Percentiles rank a stretch among this genome's conserved stretches.
phyloP scores from a whole-genome alignment of 2,797 vertebrate species.

The Rhadinocentrus ornatus region DNA sequence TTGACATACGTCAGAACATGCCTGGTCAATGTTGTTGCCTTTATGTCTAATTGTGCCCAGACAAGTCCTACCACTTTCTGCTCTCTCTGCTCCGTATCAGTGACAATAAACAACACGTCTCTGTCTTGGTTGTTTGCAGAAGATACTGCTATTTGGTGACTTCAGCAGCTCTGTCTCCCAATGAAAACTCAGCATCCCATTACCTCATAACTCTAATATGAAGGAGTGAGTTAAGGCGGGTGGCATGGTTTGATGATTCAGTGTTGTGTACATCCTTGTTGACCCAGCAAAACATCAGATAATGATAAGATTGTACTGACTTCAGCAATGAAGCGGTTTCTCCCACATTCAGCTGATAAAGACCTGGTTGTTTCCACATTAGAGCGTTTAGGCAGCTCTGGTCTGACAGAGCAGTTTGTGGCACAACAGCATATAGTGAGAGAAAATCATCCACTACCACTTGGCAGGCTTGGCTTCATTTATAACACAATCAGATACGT shows the following conservation, averaged over 20 bases:
- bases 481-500: background rate
- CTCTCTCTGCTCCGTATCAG: slow-evolving; percentile 19
- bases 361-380: slow-evolving; percentile 31
- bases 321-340: slow-evolving; percentile 23
- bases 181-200: slow-evolving; percentile 38
- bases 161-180: slow-evolving; percentile 55
- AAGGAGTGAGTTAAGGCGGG: slow-evolving; percentile 58
- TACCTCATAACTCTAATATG: slow-evolving; percentile 65
- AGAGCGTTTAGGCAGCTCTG: background rate
- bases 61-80: slow-evolving; percentile 19
- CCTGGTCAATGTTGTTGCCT: slow-evolving; percentile 37
- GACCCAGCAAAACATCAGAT: slow-evolving; percentile 66
- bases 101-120: slow-evolving; percentile 38
- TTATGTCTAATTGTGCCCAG: slow-evolving; percentile 35
- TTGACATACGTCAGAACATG: slow-evolving; percentile 44
- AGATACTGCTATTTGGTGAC: slow-evolving; percentile 40
- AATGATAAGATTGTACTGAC: slow-evolving; percentile 61
- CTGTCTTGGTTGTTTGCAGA: slow-evolving; percentile 46
- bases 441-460: background rate
- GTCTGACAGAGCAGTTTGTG: background rate
- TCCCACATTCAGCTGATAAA: slow-evolving; percentile 48
- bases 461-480: background rate
- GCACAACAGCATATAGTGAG: background rate
- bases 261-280: slow-evolving; percentile 70
- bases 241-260: slow-evolving; percentile 69